phyloP scores from a whole-genome alignment of 2,888 invertebrate genomes.

The Hymenopus coronatus region DNA sequence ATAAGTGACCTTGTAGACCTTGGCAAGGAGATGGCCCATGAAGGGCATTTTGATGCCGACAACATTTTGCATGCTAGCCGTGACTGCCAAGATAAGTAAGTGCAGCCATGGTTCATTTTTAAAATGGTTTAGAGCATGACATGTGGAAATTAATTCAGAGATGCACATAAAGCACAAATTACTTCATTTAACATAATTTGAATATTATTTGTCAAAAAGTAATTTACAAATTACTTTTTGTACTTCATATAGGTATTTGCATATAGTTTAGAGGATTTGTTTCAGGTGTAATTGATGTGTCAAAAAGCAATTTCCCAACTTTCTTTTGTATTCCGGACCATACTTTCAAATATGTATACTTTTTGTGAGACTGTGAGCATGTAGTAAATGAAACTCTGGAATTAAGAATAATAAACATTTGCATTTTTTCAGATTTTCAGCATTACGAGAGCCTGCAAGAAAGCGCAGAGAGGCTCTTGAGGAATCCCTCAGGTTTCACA shows the following conservation, averaged over 20 bases:
- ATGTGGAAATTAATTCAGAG: constrained; percentile 51
- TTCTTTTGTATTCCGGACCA: too few relatives aligned
- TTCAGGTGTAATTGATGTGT: too few relatives aligned
- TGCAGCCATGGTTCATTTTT: constrained; percentile 17
- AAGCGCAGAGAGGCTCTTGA: constrained; percentile 74
- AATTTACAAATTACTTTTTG: too few relatives aligned
- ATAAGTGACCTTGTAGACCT: constrained; percentile 73
- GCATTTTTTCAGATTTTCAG: constrained; percentile 52
- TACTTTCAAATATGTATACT: too few relatives aligned
- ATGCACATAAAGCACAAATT: too few relatives aligned
- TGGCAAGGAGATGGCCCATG: constrained; percentile 87
- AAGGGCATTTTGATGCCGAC: constrained; percentile 91
- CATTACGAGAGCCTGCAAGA: constrained; percentile 69
- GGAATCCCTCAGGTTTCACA: constrained; percentile 81
- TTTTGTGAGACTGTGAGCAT: too few relatives aligned
- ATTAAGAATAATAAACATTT: not conserved
- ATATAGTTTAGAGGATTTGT: too few relatives aligned
- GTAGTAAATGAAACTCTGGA: too few relatives aligned
- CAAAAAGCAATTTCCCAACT: too few relatives aligned
- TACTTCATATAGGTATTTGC: too few relatives aligned
- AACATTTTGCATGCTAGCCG: constrained; percentile 78
- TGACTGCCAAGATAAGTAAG: constrained; percentile 63
- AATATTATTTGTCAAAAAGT: too few relatives aligned
- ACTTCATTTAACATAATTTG: too few relatives aligned
- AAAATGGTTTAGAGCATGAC: constrained; percentile 52